A percentile compares a stretch with the other conserved stretches of the same genome.
Evolutionary conservation across 53 echinoderm and acorn worm genomes (phyloP).

Genomic region (Holothuria scabra): DNA sequence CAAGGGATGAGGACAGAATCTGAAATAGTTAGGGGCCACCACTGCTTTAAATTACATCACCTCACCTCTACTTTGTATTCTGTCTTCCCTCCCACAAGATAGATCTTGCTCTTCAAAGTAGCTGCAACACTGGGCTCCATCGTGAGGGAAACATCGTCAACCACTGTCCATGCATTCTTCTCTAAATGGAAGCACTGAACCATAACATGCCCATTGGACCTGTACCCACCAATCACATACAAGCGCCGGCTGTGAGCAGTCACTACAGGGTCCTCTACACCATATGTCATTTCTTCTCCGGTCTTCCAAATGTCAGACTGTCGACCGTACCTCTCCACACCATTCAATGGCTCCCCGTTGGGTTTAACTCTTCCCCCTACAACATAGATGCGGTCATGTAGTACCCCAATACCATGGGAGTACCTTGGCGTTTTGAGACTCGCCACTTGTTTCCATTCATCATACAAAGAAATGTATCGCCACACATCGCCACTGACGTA

Average conservation of each 20-base stretch:
- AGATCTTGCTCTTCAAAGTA: constrained; percentile 96
- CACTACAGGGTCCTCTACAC: constrained; percentile 92
- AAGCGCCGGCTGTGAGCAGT: constrained; percentile 85
- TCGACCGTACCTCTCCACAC: constrained; percentile 86
- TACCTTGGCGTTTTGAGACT: constrained; percentile 65
- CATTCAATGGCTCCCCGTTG: constrained; percentile 76
- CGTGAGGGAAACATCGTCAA: constrained; percentile 72
- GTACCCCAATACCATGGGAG: constrained; percentile 86
- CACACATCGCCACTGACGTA: constrained; percentile 78
- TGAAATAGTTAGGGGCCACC: too few relatives aligned
- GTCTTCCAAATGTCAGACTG: constrained; percentile 82
- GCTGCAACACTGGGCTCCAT: constrained; percentile 90
- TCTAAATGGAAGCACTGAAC: constrained; percentile 98
- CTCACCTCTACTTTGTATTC: constrained; percentile 86
- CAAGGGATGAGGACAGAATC: too few relatives aligned
- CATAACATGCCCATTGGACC: constrained; percentile 64
- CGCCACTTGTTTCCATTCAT: constrained; percentile 84
- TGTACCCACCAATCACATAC: constrained; percentile 88
- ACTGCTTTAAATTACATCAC: background rate
- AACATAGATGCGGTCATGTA: constrained; percentile 89
- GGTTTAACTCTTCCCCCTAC: constrained; percentile 81
- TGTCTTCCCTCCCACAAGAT: constrained; percentile 90
- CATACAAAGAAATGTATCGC: constrained; percentile 89
- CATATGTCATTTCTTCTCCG: constrained; percentile 89
- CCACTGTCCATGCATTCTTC: constrained; percentile 92